Evolutionary conservation across 2,113 vertebrate genomes (phyloP).

Genomic region (Cebus imitator): DNA sequence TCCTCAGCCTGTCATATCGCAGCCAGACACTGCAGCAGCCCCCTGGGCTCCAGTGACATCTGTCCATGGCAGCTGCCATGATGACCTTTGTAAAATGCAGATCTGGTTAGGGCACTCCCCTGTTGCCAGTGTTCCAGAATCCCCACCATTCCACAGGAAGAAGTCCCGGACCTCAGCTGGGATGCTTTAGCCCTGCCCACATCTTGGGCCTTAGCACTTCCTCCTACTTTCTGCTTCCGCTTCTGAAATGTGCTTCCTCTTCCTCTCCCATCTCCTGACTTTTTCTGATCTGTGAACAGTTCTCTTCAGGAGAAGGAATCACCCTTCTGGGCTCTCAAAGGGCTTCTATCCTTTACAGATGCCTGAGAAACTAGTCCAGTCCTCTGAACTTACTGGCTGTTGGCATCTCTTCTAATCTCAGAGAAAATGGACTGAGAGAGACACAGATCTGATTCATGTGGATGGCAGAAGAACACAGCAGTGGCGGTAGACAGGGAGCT

Average conservation of each 20-base stretch:
- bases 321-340: not conserved
- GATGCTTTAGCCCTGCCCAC: too few relatives aligned
- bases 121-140: not conserved
- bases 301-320: not conserved
- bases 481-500: not conserved
- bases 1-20: not conserved
- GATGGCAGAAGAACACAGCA: not conserved
- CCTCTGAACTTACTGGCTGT: not conserved
- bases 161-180: not conserved
- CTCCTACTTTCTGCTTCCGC: not conserved
- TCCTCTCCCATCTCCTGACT: not conserved
- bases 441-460: not conserved
- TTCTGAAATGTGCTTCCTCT: rapidly evolving
- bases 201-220: not conserved
- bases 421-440: not conserved
- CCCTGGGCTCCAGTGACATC: not conserved
- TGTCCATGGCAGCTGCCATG: not conserved
- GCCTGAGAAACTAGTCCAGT: not conserved
- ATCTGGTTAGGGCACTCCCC: not conserved
- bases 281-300: not conserved
- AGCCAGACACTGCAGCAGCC: not conserved
- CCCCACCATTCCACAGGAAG: not conserved
- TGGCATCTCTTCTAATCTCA: not conserved
- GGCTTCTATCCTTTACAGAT: not conserved
- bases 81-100: not conserved